Evolutionary conservation across 2,797 vertebrate species (phyloP), one percentile per base, ranked within the genome.

Genomic region (Gymnoscopelus braueri): DNA sequence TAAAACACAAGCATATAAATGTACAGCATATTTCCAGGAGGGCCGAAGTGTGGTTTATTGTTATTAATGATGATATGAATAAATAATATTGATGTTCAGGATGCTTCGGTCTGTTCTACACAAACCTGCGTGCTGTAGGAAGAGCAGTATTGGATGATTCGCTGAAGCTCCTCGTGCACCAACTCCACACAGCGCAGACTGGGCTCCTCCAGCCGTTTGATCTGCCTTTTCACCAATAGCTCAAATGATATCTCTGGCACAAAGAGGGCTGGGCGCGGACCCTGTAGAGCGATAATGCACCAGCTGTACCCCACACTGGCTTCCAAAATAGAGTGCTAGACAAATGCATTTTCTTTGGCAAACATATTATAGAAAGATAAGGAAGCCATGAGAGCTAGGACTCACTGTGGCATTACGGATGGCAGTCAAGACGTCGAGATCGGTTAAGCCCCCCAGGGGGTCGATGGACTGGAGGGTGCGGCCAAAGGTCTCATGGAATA

Each of bases 401-500:
- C 79, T 87, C 83, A 94, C 93, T 59, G 94, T 94, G 56, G 94
- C 94, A 12, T 94, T 95, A 77, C 93, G 92, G 77, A 94, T 95
- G 83, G 94, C 94, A 3, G 94, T 96, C 81, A 96, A 92, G 75
- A 95, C 84, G 75, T 95, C 95, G 3, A 95, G 80, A 73, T 93
- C 94, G 0, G 85, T 90, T 68, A 95, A 88, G 24, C 95, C 95
- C 5, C 91, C 93, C 47, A 96, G 88, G 1, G 95, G 95, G 84
- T 95, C 92, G 14, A 95, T 95, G 71, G 93, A 95, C 87, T 95
- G 93, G 85, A 95, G 86, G 6, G 95, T 95, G 55, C 94, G 93
- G 32, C 95, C 94, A 78, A 96, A 96, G 5, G 94, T 95, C 91
- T 96, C 95, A 26, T 96, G 95, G 88, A 96, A 95, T 82, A 95